These are phyloP conservation scores for Pristionchus mayeri DNA, from an alignment of 2,888 invertebrate species.

Conservation along the genomic window DNA sequence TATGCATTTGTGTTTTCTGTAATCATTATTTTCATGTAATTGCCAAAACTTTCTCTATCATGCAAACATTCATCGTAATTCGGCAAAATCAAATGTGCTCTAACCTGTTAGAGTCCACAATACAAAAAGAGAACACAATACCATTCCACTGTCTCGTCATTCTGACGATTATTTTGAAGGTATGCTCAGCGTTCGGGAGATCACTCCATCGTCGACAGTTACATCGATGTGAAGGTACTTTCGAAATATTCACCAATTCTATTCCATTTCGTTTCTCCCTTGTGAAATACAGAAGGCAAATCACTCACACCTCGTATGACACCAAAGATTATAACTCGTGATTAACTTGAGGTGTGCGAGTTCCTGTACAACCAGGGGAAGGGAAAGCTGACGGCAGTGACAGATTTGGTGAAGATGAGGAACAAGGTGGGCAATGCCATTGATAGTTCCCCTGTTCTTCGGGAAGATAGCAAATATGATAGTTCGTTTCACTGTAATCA, in stretches of 20 bases:
- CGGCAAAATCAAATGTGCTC: too few species aligned
- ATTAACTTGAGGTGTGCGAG: constrained; percentile 84
- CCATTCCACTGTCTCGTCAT: too few species aligned
- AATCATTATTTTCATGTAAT: too few species aligned
- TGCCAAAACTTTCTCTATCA: too few species aligned
- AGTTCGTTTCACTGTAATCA: too few species aligned
- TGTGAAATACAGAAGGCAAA: background rate
- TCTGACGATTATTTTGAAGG: too few species aligned
- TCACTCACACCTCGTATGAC: too few species aligned
- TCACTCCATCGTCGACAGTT: constrained; percentile 49
- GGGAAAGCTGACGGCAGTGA: constrained; percentile 90
- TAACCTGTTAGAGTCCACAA: too few species aligned
- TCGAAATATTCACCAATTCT: background rate
- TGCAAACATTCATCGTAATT: too few species aligned
- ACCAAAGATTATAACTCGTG: background rate
- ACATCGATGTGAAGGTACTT: constrained; percentile 52
- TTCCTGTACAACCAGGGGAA: constrained; percentile 93
- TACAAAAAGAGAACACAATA: too few species aligned
- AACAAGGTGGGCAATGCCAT: constrained; percentile 81
- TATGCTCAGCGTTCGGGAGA: constrained; percentile 51
- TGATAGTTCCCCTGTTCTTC: background rate
- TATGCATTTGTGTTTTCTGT: too few species aligned
- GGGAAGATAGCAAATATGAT: background rate
- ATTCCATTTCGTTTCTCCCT: background rate
- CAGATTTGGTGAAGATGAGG: constrained; percentile 88